phyloP scores from a whole-genome alignment of 2,113 vertebrate species.

The Cavia porcellus region DNA sequence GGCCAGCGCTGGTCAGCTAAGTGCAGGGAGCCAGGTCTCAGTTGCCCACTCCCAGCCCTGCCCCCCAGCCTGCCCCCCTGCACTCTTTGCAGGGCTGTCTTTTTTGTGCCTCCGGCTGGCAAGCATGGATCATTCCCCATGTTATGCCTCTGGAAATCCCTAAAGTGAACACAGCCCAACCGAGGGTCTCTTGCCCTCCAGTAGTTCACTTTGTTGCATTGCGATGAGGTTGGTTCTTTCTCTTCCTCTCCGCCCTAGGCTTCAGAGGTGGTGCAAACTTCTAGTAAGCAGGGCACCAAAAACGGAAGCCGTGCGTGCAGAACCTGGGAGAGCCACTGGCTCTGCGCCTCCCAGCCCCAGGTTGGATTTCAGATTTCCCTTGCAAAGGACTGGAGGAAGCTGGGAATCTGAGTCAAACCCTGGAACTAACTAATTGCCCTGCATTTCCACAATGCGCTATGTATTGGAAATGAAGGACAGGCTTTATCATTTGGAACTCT shows the following conservation, averaged over 20 bases:
- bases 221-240: constrained; percentile 43
- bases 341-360: constrained; percentile 68
- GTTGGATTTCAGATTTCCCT: constrained; percentile 87
- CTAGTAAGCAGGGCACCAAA: constrained; percentile 74
- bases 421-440: constrained; percentile 85
- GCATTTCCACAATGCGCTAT: constrained; percentile 82
- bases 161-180: constrained; percentile 57
- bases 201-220: constrained; percentile 67
- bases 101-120: constrained; percentile 26
- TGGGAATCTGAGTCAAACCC: constrained; percentile 85
- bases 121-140: constrained; percentile 66
- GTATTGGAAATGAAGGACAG: constrained; percentile 86
- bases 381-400: constrained; percentile 82
- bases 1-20: constrained; percentile 55
- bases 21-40: constrained; percentile 64
- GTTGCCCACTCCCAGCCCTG: not conserved
- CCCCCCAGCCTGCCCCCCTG: not conserved
- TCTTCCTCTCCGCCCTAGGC: constrained; percentile 30
- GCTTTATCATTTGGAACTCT: constrained; percentile 87
- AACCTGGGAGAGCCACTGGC: constrained; percentile 68
- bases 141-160: constrained; percentile 72
- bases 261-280: constrained; percentile 66
- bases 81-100: constrained; percentile 60
- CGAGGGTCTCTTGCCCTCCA: constrained; percentile 27
- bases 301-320: constrained; percentile 62